Base-by-base conservation (phyloP, 2,113 vertebrate genomes). In the Cavia aperea region DNA sequence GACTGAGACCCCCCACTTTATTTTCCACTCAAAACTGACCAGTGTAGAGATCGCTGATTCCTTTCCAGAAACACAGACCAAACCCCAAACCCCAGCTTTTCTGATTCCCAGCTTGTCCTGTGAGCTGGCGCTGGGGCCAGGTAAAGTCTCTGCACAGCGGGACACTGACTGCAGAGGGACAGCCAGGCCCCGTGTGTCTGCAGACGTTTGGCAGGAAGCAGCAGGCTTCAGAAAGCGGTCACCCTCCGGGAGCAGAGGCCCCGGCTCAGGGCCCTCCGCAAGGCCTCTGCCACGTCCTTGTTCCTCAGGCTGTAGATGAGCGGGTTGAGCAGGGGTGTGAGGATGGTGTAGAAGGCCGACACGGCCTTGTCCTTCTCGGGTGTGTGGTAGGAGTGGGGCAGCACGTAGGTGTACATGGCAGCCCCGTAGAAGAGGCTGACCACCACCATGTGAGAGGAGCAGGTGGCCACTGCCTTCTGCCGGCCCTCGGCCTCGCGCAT, bases 351-450 rank as follows among this genome's bases (percentile, higher is more conserved):
- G 56, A 58, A 58, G 56, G 56, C 16, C 5, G 56, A 58, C 56
- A 58, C 18, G 18, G 18, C 56, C 56, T 58, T 58, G 56, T 58
- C 56, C 18, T 58, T 58, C 18, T 58, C 56, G 0, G 56, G 0
- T 12, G 56, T 58, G 56, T 58, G 56, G 56, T 16, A 58, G 56
- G 16, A 58, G 4, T 19, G 56, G 56, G 56, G 18, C 56, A 95
- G 51, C 31, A 95, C 66, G 0, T 92, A 93, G 0, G 87, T 95
- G 63, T 93, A 95, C 46, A 66, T 94, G 36, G 92, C 83, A 0
- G 94, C 94, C 33, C 94, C 93, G 13, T 89, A 92, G 78, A 95
- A 95, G 18, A 96, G 88, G 31, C 95, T 82, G 16, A 95, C 94
- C 0, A 95, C 83, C 8, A 82, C 77, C 88, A 96, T 90, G 5